phyloP scores from a whole-genome alignment of 2,888 invertebrate genomes.

The Diaperis boleti region DNA sequence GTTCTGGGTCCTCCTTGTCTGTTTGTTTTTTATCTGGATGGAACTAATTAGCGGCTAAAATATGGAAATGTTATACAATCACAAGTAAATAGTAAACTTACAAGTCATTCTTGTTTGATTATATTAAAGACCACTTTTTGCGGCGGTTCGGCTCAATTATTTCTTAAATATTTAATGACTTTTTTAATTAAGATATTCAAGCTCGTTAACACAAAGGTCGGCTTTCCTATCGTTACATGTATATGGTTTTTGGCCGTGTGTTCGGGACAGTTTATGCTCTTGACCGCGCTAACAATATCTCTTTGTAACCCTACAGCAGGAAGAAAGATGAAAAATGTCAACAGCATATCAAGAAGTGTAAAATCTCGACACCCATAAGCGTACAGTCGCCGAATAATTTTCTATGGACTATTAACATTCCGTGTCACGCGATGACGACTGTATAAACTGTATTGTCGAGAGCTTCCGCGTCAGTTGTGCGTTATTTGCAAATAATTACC shows the following conservation, averaged over 20 bases:
- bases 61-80: conserved; percentile 31
- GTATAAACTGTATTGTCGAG: conserved; percentile 7
- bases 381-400: not conserved
- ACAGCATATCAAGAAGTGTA: too few species aligned
- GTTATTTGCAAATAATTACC: conserved; percentile 22
- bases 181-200: conserved; percentile 34
- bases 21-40: conserved; percentile 7
- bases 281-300: too few species aligned
- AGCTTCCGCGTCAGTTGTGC: conserved; percentile 26
- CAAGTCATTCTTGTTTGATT: conserved; percentile 35
- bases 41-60: conserved; percentile 27
- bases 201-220: conserved; percentile 23
- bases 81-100: conserved; percentile 27
- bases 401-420: conserved; percentile 1
- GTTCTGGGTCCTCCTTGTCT: not conserved
- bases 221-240: conserved; percentile 4
- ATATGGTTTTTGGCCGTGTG: too few species aligned
- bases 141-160: conserved; percentile 21
- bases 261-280: too few species aligned
- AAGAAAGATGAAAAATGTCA: too few species aligned
- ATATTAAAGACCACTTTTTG: conserved; percentile 33
- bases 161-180: conserved; percentile 35
- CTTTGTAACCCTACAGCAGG: too few species aligned
- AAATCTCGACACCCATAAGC: too few species aligned
- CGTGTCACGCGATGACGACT: not conserved